phyloP scores from a whole-genome alignment of 2,888 invertebrate species.

The Philaethria dido region DNA sequence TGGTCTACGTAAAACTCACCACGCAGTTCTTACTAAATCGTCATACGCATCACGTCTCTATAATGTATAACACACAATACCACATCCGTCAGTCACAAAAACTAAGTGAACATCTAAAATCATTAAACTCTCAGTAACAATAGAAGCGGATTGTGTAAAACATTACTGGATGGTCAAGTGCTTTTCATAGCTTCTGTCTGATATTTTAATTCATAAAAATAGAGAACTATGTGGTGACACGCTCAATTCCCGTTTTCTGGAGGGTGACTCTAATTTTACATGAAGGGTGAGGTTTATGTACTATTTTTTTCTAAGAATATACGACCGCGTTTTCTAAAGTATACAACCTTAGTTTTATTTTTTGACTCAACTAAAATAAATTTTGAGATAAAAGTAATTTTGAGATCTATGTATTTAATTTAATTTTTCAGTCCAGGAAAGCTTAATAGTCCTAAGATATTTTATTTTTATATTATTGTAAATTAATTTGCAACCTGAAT shows the following conservation, averaged over 20 bases:
- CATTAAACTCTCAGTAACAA: conserved; percentile 30
- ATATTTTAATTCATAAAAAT: conserved; percentile 43
- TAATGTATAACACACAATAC: conserved; percentile 56
- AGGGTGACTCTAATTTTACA: conserved; percentile 61
- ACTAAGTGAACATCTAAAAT: conserved; percentile 52
- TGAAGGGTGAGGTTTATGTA: conserved; percentile 74
- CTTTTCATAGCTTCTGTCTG: background rate
- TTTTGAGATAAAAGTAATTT: background rate
- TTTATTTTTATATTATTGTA: background rate
- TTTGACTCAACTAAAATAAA: background rate
- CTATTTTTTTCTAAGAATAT: conserved; percentile 21
- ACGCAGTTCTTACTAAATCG: conserved; percentile 76
- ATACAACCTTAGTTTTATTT: background rate
- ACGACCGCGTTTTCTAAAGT: conserved; percentile 8
- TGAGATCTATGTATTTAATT: background rate
- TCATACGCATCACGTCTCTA: conserved; percentile 64
- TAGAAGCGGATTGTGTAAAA: conserved; percentile 9
- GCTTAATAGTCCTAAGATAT: background rate
- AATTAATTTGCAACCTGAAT: background rate
- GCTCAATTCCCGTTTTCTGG: conserved; percentile 48
- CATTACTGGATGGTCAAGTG: conserved; percentile 17
- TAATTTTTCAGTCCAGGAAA: background rate
- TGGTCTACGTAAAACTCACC: conserved; percentile 61
- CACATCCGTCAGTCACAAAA: conserved; percentile 49
- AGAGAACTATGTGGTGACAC: conserved; percentile 56